These are phyloP conservation scores for Esperia sulphurella DNA, from an alignment of 2,888 invertebrate genomes.

Conservation along the genomic window DNA sequence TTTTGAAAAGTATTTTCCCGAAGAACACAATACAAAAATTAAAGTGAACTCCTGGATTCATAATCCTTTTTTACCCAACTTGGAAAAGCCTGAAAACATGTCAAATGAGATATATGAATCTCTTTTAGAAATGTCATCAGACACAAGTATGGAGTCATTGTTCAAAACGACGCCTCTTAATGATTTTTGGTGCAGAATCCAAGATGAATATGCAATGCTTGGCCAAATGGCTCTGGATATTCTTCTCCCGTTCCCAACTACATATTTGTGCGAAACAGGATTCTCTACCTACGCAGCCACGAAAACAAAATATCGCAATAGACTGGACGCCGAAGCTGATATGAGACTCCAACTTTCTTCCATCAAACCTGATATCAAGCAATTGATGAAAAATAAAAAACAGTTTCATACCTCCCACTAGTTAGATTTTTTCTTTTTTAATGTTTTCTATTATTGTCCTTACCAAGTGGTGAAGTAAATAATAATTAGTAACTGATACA, in stretches of 20 bases:
- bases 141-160: conserved; percentile 29
- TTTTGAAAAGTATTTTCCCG: conserved; percentile 28
- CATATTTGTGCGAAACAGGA: conserved; percentile 26
- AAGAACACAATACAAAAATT: conserved; percentile 23
- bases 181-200: conserved; percentile 30
- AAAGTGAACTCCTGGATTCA: no score
- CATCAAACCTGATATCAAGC: conserved; percentile 26
- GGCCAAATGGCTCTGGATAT: conserved; percentile 19
- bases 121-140: conserved; percentile 31
- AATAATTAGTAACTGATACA: conserved; percentile 1
- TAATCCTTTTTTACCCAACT: no score
- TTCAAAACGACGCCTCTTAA: conserved; percentile 30
- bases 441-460: conserved; percentile 14
- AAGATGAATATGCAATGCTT: conserved; percentile 28
- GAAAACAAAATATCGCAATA: conserved; percentile 28
- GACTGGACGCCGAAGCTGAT: conserved; percentile 28
- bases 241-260: no score
- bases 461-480: conserved; percentile 3
- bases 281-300: conserved; percentile 22
- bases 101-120: no score
- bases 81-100: no score
- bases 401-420: conserved; percentile 21
- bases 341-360: conserved; percentile 26
- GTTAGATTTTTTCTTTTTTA: conserved; percentile 14
- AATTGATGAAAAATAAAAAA: conserved; percentile 24